A percentile compares a stretch with the other conserved stretches of the same genome.
Conservation (phyloP, 2,113 vertebrate species). For the Brachyistius frenatus region DNA sequence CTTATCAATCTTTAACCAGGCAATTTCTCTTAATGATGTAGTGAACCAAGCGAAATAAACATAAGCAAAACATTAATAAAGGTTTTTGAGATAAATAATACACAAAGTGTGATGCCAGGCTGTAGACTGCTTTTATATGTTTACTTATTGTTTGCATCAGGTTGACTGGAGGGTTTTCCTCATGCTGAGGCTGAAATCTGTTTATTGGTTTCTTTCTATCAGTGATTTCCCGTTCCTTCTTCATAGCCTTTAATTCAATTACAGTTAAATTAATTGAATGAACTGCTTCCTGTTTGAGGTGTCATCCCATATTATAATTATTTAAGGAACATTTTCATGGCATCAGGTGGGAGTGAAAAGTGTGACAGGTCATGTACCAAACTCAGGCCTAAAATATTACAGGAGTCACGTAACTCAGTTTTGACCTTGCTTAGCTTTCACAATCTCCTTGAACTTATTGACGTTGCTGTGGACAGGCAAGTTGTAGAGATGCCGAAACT, state of each 20-base stretch:
- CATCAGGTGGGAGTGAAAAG: too few species aligned
- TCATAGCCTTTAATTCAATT: conserved; percentile 61
- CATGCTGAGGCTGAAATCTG: conserved; percentile 31
- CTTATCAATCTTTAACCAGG: conserved; percentile 81
- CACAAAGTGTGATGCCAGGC: conserved; percentile 56
- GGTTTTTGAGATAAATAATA: conserved; percentile 69
- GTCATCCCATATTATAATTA: too few species aligned
- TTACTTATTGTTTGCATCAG: conserved; percentile 55
- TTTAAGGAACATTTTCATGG: too few species aligned
- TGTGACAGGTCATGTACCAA: too few species aligned
- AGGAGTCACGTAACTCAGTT: too few species aligned
- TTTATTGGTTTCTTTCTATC: conserved; percentile 56
- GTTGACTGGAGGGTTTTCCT: conserved; percentile 46
- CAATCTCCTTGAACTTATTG: too few species aligned
- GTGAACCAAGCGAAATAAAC: conserved; percentile 62
- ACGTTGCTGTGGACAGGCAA: too few species aligned
- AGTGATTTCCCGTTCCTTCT: conserved; percentile 27
- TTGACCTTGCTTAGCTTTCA: too few species aligned
- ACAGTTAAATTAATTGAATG: conserved; percentile 33
- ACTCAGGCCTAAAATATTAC: too few species aligned
- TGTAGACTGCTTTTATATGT: conserved; percentile 46
- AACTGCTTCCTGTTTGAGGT: conserved; percentile 23
- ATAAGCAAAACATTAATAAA: conserved; percentile 56
- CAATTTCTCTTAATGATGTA: conserved; percentile 67
- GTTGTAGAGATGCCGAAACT: too few species aligned